Evolutionary conservation across 30 jellyfish, hydroid and myxozoan species (phyloP), one percentile per base, ranked within the genome.

Genomic region (Clytia hemisphaerica): DNA sequence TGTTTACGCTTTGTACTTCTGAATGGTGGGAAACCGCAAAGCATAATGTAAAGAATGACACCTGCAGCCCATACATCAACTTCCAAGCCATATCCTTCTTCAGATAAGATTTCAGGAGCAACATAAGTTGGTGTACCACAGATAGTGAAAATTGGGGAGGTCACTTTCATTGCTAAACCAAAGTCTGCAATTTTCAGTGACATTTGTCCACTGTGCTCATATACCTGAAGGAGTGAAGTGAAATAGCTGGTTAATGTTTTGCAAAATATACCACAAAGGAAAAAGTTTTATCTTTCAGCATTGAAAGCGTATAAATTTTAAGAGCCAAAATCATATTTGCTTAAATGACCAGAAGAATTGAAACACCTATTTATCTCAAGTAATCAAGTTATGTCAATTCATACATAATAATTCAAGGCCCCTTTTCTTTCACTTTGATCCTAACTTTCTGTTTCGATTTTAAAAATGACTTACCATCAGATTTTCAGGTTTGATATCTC

Each of bases 1-100:
- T 89, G 98, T 68, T 79, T 69, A 32, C 94, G 85, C 49, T 80
- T 74, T 36, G 93, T 62, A 76, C 98, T 89, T 36, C 98, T 82
- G 57, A 89, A 89, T 6, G 98, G 98, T 35, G 98, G 98, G 72
- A 89, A 89, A 16, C 98, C 98, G 62, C 98, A 89, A 24, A 89
- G 86, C 98, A 89, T 89, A 58, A 89, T 89, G 49, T 89, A 89
- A 26, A 88, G 59, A 49, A 89, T 89, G 47, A 89, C 98, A 29
- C 98, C 98, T 45, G 98, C 98, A 27, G 98, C 98, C 98, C 98
- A 89, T 89, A 75, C 75, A 71, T 89, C 98, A 6, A 89, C 98
- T 60, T 81, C 89, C 24, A 89, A 77, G 73, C 98, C 98, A 50
- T 89, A 89, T 4, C 98, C 98, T 19, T 82, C 55, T 46, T 89